Evolutionary conservation across 2,113 vertebrate genomes (phyloP), one percentile per base, ranked within the genome.

Genomic region (Aspiorhynchus laticeps): DNA sequence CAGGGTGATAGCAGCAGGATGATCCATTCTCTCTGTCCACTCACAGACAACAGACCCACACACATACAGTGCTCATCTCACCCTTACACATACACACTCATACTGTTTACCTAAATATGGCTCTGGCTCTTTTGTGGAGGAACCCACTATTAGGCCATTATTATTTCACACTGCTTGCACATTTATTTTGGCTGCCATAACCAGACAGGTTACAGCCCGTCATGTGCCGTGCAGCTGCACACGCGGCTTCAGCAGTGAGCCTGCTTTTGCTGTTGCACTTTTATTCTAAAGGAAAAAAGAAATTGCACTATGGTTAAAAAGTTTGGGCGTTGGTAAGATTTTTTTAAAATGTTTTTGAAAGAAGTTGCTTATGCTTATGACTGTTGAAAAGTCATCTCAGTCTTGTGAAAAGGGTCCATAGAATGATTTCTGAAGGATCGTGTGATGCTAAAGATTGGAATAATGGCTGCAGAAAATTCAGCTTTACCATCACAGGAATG

Each of bases 1-100:
- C 82, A 65, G 38, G 8, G 43, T 38, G 69, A 74, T 17, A 90
- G 56, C 89, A 88, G 73, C 88, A 81, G 85, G 88, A 89, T 87
- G 67, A 41, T 74, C 48, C 36, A 15, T 65, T 65, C 33, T 84
- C 15, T 5, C 61, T 38, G 69, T 79, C 61, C 51, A n/a, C 26
- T 75, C 11, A 83, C 1, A 31, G 17, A 61, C 63, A 36, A 80
- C 69, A 84, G 48, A 28, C 63, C 48, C 31, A 31, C 24, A 69
- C 59, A 73, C 65, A 26, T 48, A 46, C 43, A 12, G 46, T 46
- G 1, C 43, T 46, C 2, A 46, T 46, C 43, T 3, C 43, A 46
- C 43, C 3, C 43, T 46, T 48, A 48, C 46, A 48, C 12, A 48
- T 3, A 48, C 46, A 14, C 56, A n/a, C 56, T n/a, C 24, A 11